Evolutionary conservation across 2,113 vertebrate species (phyloP).

Genomic region (Chrysochloris asiatica): DNA sequence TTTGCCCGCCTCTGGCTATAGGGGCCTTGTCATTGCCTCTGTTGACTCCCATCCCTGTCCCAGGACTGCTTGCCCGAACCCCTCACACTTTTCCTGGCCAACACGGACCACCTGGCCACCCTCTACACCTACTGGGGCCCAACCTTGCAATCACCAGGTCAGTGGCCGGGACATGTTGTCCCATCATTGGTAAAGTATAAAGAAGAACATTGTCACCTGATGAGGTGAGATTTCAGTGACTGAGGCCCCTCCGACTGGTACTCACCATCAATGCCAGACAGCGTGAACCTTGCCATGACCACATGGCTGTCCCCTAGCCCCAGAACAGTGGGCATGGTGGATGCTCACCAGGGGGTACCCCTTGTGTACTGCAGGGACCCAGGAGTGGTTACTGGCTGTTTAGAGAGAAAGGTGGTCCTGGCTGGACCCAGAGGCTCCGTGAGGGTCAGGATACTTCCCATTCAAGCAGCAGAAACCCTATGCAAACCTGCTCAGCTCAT

Average conservation of each 20-base stretch:
- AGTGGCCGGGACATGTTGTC: background rate
- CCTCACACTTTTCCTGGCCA: background rate
- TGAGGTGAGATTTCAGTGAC: rapidly evolving
- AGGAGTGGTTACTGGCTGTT: no score
- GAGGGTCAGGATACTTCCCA: background rate
- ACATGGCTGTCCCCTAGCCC: no score
- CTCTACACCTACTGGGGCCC: background rate
- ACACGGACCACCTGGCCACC: no score
- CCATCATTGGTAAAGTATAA: background rate
- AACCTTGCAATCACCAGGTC: background rate
- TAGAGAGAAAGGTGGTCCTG: no score
- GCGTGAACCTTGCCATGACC: background rate
- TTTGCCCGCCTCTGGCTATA: no score
- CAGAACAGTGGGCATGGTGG: no score
- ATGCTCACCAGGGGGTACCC: no score
- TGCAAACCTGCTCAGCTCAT: background rate
- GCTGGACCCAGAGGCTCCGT: background rate
- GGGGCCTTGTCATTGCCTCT: no score
- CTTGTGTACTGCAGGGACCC: no score
- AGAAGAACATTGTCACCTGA: rapidly evolving
- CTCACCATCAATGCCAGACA: background rate
- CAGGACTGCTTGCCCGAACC: no score
- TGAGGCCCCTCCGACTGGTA: no score
- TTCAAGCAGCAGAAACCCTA: background rate
- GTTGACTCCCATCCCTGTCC: no score